These are phyloP conservation scores for Scolopax bukidnonensis DNA, from an alignment of 2,797 vertebrate species.

Conservation along the genomic window DNA sequence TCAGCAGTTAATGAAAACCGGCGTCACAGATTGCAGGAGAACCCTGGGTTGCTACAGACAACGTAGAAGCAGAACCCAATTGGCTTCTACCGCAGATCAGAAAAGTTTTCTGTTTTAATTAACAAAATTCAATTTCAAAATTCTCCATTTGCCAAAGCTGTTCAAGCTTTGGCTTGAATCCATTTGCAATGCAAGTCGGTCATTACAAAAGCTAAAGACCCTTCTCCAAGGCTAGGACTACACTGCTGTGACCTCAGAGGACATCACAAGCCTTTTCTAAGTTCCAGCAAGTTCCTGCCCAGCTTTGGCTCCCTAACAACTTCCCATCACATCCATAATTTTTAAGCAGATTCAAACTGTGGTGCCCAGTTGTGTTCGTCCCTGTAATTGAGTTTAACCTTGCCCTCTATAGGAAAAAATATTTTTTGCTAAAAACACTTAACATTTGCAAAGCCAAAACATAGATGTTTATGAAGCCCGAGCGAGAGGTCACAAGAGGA, in stretches of 20 bases:
- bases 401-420: rapidly evolving
- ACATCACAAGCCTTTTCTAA: not conserved
- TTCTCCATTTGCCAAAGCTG: not conserved
- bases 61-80: not conserved
- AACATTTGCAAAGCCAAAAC: not conserved
- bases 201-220: not conserved
- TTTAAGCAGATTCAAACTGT: not conserved
- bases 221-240: not conserved
- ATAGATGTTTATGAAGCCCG: not conserved
- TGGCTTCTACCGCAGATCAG: not conserved
- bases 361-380: not conserved
- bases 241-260: rapidly evolving
- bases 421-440: not conserved
- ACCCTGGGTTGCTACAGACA: not conserved
- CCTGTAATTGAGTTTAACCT: not conserved
- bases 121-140: not conserved
- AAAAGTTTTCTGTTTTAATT: not conserved
- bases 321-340: not conserved
- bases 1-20: not conserved
- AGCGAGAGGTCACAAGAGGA: not conserved
- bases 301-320: not conserved
- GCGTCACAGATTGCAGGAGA: not conserved
- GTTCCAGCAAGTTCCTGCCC: not conserved
- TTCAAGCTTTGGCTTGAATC: not conserved
- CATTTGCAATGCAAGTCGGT: not conserved